Conservation (phyloP, 2,888 invertebrate species). For the Andrena chrysosceles region DNA sequence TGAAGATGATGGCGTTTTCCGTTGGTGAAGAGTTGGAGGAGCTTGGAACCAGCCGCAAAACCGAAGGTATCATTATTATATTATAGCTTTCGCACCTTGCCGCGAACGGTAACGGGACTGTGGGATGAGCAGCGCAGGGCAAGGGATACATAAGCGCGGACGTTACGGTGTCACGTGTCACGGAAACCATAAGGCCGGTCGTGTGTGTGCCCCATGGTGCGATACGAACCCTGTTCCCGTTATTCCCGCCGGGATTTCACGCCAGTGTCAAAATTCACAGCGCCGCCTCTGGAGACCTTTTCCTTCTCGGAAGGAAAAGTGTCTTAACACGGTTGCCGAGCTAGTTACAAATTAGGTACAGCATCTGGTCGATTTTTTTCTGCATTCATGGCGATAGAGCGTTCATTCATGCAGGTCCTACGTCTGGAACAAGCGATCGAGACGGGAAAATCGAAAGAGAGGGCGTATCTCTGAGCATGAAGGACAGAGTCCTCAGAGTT, state of each 20-base stretch:
- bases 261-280: constrained; percentile 62
- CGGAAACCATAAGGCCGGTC: constrained; percentile 67
- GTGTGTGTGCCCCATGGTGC: constrained; percentile 32
- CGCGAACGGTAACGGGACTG: constrained; percentile 62
- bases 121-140: constrained; percentile 64
- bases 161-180: constrained; percentile 71
- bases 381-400: background rate
- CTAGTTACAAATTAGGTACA: constrained; percentile 39
- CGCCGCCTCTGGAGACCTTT: constrained; percentile 41
- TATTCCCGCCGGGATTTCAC: constrained; percentile 39
- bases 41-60: constrained; percentile 22
- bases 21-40: constrained; percentile 11
- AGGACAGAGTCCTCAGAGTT: too few species aligned
- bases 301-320: constrained; percentile 29
- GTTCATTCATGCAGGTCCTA: background rate
- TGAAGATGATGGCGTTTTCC: background rate
- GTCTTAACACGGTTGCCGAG: background rate
- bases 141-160: constrained; percentile 60
- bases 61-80: constrained; percentile 59
- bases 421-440: too few species aligned
- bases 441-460: too few species aligned
- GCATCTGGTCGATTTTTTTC: constrained; percentile 19
- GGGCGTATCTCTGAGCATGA: too few species aligned
- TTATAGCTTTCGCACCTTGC: constrained; percentile 61
- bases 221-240: constrained; percentile 47